Evolutionary conservation across 2,113 vertebrate genomes (phyloP), one percentile per base, ranked within the genome.

Genomic region (Xiphophorus maculatus): DNA sequence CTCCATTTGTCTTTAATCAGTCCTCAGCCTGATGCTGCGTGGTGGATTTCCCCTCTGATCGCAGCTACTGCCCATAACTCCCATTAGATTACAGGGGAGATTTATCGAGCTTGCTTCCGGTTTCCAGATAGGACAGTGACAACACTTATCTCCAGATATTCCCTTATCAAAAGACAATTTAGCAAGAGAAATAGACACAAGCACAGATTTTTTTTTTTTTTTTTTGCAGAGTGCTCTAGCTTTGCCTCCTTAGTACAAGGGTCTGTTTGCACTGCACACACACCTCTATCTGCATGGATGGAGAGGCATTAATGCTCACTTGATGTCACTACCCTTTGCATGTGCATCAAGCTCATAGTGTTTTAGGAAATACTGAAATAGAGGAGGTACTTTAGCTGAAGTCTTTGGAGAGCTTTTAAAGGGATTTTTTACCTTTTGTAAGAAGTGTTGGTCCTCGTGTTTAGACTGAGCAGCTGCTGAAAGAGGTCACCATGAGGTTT

Each of bases 401-500:
- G 13, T 27, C 10, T 15, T 30, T 48, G 0, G 32, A 25, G 14
- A 35, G 30, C 48, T 73, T 65, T 33, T 8, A 30, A 9, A 62
- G 11, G 15, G 12, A 22, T 2, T 73, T 28, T 73, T 48, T 60
- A 13, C 61, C 32, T 74, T 71, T 54, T 62, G 72, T 71, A 63
- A 75, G 32, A 28, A 3, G 51, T 64, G 64, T 72, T 71, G 69
- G 19, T 51, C 35, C 37, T 54, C n/a, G 66, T 65, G 69, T 69
- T 73, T 73, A 35, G 74, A 90, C 90, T 84, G 85, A 93, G 94
- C 80, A 77, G 77, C 83, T 95, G 94, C 94, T 95, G 96, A 95
- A 95, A 94, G 95, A 94, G 95, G 94, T 88, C 96, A 93, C 89
- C 82, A 66, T 84, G 89, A 94, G 97, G 97, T 97, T 96, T 97